These are phyloP conservation scores for Ciconia stormi DNA, from an alignment of 2,113 vertebrate genomes.

Conservation along the genomic window DNA sequence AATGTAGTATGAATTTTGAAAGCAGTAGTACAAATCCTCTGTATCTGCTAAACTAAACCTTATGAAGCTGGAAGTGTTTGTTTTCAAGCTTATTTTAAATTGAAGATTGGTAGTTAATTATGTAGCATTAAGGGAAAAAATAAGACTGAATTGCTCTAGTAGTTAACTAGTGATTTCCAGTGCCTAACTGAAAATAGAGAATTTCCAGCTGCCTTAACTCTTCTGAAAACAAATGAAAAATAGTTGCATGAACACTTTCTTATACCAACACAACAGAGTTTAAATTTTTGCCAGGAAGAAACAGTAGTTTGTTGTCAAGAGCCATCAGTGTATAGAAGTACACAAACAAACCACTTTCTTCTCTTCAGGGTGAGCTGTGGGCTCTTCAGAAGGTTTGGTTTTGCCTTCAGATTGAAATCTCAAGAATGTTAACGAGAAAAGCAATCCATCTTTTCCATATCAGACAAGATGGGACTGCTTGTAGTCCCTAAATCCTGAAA, in stretches of 20 bases:
- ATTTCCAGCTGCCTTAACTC: neutral
- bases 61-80: neutral
- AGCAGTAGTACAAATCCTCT: accelerated
- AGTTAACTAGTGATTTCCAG: neutral
- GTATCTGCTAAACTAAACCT: neutral
- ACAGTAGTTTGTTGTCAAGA: neutral
- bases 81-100: neutral
- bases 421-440: neutral
- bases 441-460: neutral
- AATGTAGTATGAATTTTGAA: neutral
- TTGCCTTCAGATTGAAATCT: neutral
- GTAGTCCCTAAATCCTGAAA: neutral
- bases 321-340: neutral
- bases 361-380: neutral
- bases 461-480: neutral
- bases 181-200: neutral
- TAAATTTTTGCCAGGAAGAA: neutral
- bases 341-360: neutral
- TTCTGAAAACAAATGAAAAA: neutral
- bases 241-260: neutral
- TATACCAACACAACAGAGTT: neutral
- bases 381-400: neutral
- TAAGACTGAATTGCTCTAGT: neutral
- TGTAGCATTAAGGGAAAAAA: neutral
- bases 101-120: neutral